Percentiles rank a stretch among this genome's conserved stretches.
phyloP scores from a whole-genome alignment of 2,797 vertebrate species.

The Rhinichthys osculus region DNA sequence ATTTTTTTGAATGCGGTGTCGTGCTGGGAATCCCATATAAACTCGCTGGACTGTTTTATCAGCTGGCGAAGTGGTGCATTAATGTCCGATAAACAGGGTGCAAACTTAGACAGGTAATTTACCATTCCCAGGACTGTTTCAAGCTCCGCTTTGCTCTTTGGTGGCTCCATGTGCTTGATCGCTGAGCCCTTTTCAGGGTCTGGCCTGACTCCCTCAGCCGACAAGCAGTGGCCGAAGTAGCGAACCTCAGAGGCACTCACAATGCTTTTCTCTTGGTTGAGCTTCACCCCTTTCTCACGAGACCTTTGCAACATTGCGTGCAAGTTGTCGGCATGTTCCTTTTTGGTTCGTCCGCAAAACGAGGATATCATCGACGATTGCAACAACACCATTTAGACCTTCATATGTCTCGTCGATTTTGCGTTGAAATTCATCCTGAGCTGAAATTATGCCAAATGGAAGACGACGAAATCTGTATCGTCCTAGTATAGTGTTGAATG shows the following conservation, averaged over 20 bases:
- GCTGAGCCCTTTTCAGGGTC: slow-evolving; percentile 8
- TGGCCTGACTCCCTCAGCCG: background rate
- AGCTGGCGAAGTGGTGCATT: too few species aligned
- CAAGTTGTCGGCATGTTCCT: background rate
- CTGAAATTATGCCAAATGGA: slow-evolving; percentile 29
- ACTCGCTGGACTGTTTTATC: too few species aligned
- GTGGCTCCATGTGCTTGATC: slow-evolving; percentile 16
- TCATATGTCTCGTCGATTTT: background rate
- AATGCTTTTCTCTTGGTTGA: slow-evolving; percentile 1
- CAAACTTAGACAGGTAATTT: slow-evolving; percentile 24
- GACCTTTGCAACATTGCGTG: background rate
- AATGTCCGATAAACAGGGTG: too few species aligned
- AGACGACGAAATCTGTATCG: slow-evolving; percentile 7
- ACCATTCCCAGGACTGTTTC: slow-evolving; percentile 23
- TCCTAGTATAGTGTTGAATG: slow-evolving; percentile 21
- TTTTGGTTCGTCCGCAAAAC: background rate
- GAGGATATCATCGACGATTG: slow-evolving; percentile 5
- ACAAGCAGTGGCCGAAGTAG: background rate
- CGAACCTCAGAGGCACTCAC: background rate
- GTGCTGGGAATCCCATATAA: too few species aligned
- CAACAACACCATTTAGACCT: slow-evolving; percentile 15
- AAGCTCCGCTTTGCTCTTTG: slow-evolving; percentile 12
- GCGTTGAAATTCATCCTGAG: slow-evolving; percentile 16
- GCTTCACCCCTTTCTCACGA: background rate
- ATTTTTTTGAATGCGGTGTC: too few species aligned